Percentiles rank a stretch among this genome's conserved stretches.
These are phyloP conservation scores for Benthosema pterotum DNA, from an alignment of 2,797 vertebrate genomes.

Conservation along the genomic window DNA sequence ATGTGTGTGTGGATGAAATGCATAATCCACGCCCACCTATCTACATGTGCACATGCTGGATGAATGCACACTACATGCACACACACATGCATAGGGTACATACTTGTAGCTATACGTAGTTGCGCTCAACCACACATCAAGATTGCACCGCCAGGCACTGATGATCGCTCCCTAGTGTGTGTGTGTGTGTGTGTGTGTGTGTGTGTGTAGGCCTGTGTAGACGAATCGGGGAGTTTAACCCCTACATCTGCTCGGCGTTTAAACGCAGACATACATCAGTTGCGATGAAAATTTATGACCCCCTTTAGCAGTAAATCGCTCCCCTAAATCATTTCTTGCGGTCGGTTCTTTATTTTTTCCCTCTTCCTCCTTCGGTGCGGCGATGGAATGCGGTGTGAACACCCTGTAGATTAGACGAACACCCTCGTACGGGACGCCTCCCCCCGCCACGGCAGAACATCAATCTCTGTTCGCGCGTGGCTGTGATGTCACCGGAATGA, in stretches of 20 bases:
- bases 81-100: slow-evolving; percentile 17
- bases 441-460: background rate
- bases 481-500: slow-evolving; percentile 13
- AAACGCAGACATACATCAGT: slow-evolving; percentile 31
- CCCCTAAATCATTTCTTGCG: slow-evolving; percentile 1
- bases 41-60: background rate
- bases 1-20: background rate
- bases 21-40: background rate
- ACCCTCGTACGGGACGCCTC: background rate
- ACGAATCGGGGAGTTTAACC: slow-evolving; percentile 25
- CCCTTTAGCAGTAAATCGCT: slow-evolving; percentile 34
- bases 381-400: slow-evolving; percentile 14
- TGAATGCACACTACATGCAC: slow-evolving; percentile 10
- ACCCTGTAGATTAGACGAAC: slow-evolving; percentile 24
- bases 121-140: slow-evolving; percentile 1
- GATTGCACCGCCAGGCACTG: slow-evolving; percentile 68
- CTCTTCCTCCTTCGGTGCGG: no score
- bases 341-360: slow-evolving; percentile 5
- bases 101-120: background rate
- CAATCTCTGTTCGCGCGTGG: slow-evolving; percentile 26
- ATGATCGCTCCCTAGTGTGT: slow-evolving; percentile 25
- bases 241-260: slow-evolving; percentile 58
- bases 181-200: background rate
- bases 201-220: background rate
- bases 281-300: slow-evolving; percentile 26